Conservation (phyloP, 2,113 vertebrate species). For the Pedetes capensis region DNA sequence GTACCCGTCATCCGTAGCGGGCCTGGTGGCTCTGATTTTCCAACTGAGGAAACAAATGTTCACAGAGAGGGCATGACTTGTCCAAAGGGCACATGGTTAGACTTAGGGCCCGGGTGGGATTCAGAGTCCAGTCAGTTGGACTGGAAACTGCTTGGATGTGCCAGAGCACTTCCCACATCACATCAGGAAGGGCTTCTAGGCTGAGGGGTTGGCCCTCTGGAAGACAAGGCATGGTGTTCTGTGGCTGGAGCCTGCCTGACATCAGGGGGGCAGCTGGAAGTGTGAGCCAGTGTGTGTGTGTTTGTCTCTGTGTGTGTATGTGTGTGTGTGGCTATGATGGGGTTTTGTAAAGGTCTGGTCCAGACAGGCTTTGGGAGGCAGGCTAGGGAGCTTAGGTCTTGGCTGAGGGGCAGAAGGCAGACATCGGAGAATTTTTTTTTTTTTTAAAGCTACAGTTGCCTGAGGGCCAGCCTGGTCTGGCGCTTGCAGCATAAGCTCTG, state of each 20-base stretch:
- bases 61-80: neutral
- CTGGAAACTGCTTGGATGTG: neutral
- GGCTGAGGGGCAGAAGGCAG: neutral
- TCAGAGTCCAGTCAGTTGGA: neutral
- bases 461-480: neutral
- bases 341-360: neutral
- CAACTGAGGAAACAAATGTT: neutral
- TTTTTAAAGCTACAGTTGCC: neutral
- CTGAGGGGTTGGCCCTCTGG: neutral
- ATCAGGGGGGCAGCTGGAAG: no score
- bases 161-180: neutral
- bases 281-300: neutral
- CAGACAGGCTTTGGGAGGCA: neutral
- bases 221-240: rapidly evolving
- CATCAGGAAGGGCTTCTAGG: neutral
- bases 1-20: neutral
- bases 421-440: neutral
- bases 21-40: neutral
- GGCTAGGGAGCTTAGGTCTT: neutral
- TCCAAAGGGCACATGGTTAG: neutral
- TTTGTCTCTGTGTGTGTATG: neutral
- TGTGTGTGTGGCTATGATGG: rapidly evolving
- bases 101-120: neutral
- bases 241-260: no score
- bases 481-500: neutral